Evolutionary conservation across 1,140 invertebrate genomes (phyloP).

Genomic region (Drosophila yakuba): DNA sequence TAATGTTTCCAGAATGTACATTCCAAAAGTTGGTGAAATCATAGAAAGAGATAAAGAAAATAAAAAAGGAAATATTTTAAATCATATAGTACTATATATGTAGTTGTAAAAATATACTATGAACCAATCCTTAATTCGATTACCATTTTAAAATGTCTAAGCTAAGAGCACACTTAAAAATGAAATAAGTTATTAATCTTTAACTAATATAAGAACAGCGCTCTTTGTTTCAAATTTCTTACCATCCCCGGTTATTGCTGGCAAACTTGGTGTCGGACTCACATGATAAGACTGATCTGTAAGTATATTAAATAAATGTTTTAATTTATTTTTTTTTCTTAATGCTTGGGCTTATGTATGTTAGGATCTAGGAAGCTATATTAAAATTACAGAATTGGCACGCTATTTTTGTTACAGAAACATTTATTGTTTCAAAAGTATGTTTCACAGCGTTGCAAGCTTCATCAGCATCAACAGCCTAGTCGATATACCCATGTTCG

Average conservation of each 20-base stretch:
- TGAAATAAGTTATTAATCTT: not conserved
- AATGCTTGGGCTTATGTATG: too few species aligned
- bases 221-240: conserved; percentile 23
- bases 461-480: too few species aligned
- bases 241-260: conserved; percentile 55
- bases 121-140: not conserved
- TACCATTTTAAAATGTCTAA: not conserved
- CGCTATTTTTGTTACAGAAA: too few species aligned
- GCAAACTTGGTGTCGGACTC: conserved; percentile 65
- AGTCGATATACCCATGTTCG: too few species aligned
- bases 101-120: conserved; percentile 1
- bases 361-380: too few species aligned
- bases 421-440: too few species aligned
- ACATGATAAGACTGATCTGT: conserved; percentile 61
- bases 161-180: not conserved
- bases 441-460: too few species aligned
- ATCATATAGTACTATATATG: not conserved
- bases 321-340: too few species aligned
- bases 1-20: conserved; percentile 71
- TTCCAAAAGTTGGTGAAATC: conserved; percentile 68
- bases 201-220: not conserved
- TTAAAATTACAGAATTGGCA: too few species aligned
- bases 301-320: conserved; percentile 20
- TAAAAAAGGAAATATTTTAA: conserved; percentile 28
- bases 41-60: conserved; percentile 78